phyloP scores from a whole-genome alignment of 2,797 vertebrate species.

The Rhabdomys pumilio region DNA sequence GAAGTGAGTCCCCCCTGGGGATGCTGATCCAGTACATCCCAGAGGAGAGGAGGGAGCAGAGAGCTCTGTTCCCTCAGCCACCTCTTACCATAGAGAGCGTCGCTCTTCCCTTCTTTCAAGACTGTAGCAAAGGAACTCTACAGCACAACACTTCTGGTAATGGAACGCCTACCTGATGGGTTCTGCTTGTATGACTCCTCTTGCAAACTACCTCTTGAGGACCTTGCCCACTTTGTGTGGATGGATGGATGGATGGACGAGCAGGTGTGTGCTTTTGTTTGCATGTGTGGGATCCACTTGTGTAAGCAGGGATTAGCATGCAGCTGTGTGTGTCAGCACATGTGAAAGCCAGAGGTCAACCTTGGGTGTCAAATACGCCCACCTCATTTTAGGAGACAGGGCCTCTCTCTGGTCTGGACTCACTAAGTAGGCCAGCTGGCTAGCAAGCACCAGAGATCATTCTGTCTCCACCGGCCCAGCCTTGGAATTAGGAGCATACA shows the following conservation, averaged over 20 bases:
- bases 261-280: not conserved
- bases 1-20: rapidly evolving
- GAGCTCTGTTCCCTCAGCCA: no score
- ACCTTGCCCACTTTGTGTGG: not conserved
- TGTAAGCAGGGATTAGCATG: not conserved
- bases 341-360: not conserved
- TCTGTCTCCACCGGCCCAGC: not conserved
- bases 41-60: rapidly evolving
- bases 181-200: not conserved
- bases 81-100: rapidly evolving
- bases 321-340: not conserved
- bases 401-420: not conserved
- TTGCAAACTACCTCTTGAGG: not conserved
- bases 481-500: not conserved
- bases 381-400: not conserved
- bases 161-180: rapidly evolving
- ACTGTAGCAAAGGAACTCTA: not conserved
- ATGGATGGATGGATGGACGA: not conserved
- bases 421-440: not conserved
- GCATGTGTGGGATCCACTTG: not conserved
- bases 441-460: not conserved
- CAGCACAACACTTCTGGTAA: rapidly evolving
- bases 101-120: rapidly evolving
- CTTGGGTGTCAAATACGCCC: not conserved
- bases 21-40: not conserved